Base-by-base conservation (phyloP, 2,888 invertebrate genomes). In the Sceliomorpha sp. region DNA sequence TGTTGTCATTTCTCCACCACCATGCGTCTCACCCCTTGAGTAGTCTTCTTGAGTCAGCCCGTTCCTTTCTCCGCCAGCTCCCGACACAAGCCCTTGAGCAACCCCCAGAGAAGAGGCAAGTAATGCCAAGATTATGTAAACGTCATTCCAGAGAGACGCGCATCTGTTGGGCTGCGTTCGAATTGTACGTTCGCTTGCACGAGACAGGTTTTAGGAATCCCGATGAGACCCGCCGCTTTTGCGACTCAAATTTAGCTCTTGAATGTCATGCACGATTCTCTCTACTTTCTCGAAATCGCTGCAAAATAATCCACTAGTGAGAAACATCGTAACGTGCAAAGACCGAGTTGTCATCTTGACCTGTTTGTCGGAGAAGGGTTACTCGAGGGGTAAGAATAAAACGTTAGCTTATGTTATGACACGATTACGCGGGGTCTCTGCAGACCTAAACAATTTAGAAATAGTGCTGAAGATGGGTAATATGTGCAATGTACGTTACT, bases 101-200 rank as follows among this genome's bases (percentile, higher is more conserved):
- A 71, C 63, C 70, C 72, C 70, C 70, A 51, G 67, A 74, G 74
- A 76, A 74, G 72, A 77, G 74, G 68, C 78, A 74, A 81, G 76
- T 82, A 82, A 80, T 82, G 75, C 77, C 78, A 80, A 82, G 84
- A 84, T 83, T 84, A 84, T 83, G 82, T 82, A 84, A 83, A 82
- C 82, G 81, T 81, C 78, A 78, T 74, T 77, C 72, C 66, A 72
- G 72, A 62, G 76, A 74, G 75, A 75, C 71, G 74, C 70, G 68
- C 75, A 75, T 80, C 75, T 76, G 75, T 77, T 74, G 69, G 77
- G 74, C 74, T 72, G 70, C 70, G 73, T 78, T 79, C 75, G 73
- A 79, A 80, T 79, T 77, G 75, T 76, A 78, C 67, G 67, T 60
- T 74, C 70, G 50, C 69, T 64, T 53, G 45, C 29, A 40, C 51